These are phyloP conservation scores for Noturus placidus DNA, from an alignment of 2,113 vertebrate species.

Conservation along the genomic window DNA sequence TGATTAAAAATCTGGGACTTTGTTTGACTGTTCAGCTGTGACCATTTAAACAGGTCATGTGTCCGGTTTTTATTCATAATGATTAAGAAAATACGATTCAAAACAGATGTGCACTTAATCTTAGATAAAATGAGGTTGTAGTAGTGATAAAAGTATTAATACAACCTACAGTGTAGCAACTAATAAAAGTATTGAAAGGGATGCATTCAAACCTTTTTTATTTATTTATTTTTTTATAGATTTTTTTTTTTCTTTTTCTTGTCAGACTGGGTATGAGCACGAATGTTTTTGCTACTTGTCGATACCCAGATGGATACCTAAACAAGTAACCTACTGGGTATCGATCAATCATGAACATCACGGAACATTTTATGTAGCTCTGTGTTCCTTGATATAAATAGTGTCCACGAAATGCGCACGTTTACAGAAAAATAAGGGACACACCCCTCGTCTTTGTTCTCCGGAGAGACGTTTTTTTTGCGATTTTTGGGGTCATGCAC, in stretches of 20 bases:
- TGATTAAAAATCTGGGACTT: neutral
- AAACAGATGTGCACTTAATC: neutral
- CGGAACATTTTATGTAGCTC: neutral
- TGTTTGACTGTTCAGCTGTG: too few species aligned
- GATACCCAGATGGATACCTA: neutral
- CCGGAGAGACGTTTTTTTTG: neutral
- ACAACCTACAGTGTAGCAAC: neutral
- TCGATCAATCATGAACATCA: neutral
- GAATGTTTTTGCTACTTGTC: neutral
- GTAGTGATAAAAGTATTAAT: neutral
- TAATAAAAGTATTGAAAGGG: neutral
- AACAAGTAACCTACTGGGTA: neutral
- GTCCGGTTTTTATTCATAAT: neutral
- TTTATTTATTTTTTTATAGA: too few species aligned
- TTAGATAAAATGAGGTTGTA: neutral
- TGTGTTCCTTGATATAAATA: neutral
- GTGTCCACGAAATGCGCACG: neutral
- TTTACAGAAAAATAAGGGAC: too few species aligned
- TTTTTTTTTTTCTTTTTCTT: neutral
- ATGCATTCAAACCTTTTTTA: neutral
- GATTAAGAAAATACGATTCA: neutral
- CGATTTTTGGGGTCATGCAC: neutral
- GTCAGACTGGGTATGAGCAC: neutral
- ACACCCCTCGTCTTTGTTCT: neutral
- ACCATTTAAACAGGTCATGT: neutral